Conservation (phyloP, 2,797 vertebrate genomes). For the Rhinatrema bivittatum region DNA sequence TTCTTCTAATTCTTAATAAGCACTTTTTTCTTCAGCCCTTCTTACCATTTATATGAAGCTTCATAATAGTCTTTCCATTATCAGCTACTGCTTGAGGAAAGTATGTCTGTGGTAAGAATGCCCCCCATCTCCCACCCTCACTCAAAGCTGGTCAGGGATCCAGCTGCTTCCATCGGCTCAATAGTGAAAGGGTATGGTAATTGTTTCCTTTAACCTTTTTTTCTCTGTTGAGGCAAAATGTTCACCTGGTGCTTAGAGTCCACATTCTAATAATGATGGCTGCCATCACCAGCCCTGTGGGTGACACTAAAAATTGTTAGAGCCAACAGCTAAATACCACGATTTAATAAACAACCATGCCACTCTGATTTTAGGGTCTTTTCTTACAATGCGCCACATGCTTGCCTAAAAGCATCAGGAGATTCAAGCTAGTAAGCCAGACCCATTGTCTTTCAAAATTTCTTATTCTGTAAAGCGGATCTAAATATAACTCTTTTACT, state of each 20-base stretch:
- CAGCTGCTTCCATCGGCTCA: constrained; percentile 62
- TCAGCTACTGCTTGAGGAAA: constrained; percentile 45
- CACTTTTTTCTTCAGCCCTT: constrained; percentile 33
- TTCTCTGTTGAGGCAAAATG: constrained; percentile 58
- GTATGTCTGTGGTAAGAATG: constrained; percentile 32
- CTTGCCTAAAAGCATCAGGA: constrained; percentile 64
- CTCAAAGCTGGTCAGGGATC: constrained; percentile 45
- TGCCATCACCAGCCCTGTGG: constrained; percentile 66
- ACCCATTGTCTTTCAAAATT: constrained; percentile 69
- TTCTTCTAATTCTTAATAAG: constrained; percentile 9
- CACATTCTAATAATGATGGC: constrained; percentile 62
- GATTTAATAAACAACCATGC: constrained; percentile 68
- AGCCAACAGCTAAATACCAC: constrained; percentile 51
- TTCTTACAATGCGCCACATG: constrained; percentile 60
- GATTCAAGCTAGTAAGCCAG: constrained; percentile 53
- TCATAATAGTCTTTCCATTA: constrained; percentile 32
- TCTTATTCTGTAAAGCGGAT: constrained; percentile 66
- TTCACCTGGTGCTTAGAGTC: constrained; percentile 72
- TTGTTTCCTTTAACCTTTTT: constrained; percentile 61
- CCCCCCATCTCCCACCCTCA: constrained; percentile 26
- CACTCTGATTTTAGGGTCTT: constrained; percentile 71
- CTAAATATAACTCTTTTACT: constrained; percentile 62
- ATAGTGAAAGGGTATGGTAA: constrained; percentile 62
- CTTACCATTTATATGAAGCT: constrained; percentile 43
- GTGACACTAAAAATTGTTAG: constrained; percentile 50